A percentile compares a stretch with the other conserved stretches of the same genome.
Conservation (phyloP, 1,140 invertebrate species). For the Chironomus tepperi region DNA sequence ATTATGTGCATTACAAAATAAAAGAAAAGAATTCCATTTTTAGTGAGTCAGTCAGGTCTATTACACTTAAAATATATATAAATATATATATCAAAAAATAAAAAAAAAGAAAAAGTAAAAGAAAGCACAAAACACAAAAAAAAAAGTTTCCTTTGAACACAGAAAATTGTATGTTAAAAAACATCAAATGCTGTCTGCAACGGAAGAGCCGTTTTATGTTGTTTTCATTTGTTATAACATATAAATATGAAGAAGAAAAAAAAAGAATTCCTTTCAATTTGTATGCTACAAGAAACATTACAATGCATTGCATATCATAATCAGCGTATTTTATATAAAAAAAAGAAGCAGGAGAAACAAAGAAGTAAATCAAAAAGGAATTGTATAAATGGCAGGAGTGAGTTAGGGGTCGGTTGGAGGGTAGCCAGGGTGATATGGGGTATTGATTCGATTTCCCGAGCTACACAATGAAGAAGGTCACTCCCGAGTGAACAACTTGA, state of each 20-base stretch:
- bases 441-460: too few relatives aligned
- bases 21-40: background rate
- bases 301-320: slow-evolving; percentile 13
- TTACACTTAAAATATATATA: background rate
- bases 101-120: background rate
- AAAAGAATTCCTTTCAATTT: background rate
- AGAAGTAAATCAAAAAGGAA: too few relatives aligned
- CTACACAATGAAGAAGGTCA: too few relatives aligned
- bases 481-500: too few relatives aligned
- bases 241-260: background rate
- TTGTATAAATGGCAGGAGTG: too few relatives aligned
- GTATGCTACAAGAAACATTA: background rate
- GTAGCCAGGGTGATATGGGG: too few relatives aligned
- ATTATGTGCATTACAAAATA: background rate
- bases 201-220: slow-evolving; percentile 5
- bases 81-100: background rate
- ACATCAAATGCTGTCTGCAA: slow-evolving; percentile 6
- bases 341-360: background rate
- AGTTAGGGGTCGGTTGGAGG: too few relatives aligned
- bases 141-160: background rate
- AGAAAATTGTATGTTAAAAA: slow-evolving; percentile 9
- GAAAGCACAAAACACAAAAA: background rate
- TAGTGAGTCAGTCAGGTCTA: background rate
- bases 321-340: background rate
- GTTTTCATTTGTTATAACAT: slow-evolving; percentile 14